Base-by-base conservation (phyloP, 1,140 invertebrate species). In the Brachionus sp. region DNA sequence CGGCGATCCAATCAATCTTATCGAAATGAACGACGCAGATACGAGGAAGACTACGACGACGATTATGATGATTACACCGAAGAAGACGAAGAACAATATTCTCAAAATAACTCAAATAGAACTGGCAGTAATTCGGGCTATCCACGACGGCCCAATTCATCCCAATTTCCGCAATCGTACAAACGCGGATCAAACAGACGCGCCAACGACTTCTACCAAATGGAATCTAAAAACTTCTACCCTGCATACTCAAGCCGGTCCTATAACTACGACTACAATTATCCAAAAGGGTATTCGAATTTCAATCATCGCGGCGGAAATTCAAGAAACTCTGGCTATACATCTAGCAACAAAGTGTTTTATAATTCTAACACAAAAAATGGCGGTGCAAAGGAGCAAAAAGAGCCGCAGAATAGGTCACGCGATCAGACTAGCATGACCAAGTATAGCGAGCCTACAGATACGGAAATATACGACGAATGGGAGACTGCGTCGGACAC, bases 401-500 rank as follows among this genome's bases (percentile, higher is more conserved):
- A 70, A 70, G 66, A 70, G 16, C 3, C 37, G n/a, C 16, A 23
- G 19, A 75, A 44, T 50, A 42, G 70, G 13, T 25, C 39, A 12
- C 39, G 70, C 1, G 70, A 75, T 46, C 70, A 75, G 7, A 75
- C 70, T 19, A 75, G 70, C 16, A 46, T 75, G 70, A 46, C 70
- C 44, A 75, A 75, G 25, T 39, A 75, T 23, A 75, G 70, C 33
- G 70, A 75, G 42, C 70, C 70, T 6, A 75, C 70, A 12, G 70
- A 75, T 19, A 19, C 25, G n/a, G 77, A 80, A 39, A 80, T 80
- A 37, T 62, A 62, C 37, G 77, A 80, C n/a, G 77, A 80, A 80
- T 80, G 77, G 77, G 77, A 80, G 35, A 80, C 77, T 2, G 77
- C 50, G 12, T 80, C 77, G 23, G 77, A 80, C 37, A 66, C 33